Base-by-base conservation (phyloP, 1,140 invertebrate species). In the Cyclargus thomasi region DNA sequence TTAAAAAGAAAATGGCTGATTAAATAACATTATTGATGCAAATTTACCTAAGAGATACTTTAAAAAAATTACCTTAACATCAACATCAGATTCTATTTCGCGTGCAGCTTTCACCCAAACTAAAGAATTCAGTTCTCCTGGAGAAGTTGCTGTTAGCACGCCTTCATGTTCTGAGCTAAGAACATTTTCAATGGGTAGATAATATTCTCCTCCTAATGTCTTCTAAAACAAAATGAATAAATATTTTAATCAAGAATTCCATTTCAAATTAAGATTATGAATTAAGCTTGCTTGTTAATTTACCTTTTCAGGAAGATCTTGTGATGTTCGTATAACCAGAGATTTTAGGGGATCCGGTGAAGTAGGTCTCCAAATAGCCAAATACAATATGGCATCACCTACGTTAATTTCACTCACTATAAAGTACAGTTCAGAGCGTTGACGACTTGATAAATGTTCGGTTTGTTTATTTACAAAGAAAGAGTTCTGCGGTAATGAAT, bases 391-490 rank as follows among this genome's bases (percentile, higher is more conserved):
- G 7, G 55, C 55, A 21, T 59, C 55, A 2, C 20, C 18, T 11
- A 59, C 17, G 7, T 22, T 59, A 10, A 10, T 35, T 2, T 55
- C 57, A 14, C 57, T 47, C 8, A 69, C 55, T 17, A 39, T 21
- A 18, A 55, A 36, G 36, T 69, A 69, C 18, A 69, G 18, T n/a
- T 35, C 17, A 17, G 68, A 65, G 10, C 63, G 63, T 11, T 57
- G 63, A 22, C 20, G 35, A 1, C 39, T 62, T 2, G 68, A 69
- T 18, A 62, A n/a, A 21, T 21, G 7, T 57, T 35, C 18, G 35
- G 39, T 8, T 29, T 69, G 53, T 23, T 69, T 69, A 21, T 65
- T 69, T 16, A 69, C 23, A 29, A 69, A 17, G 29, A 69, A 62
- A 62, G 64, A 53, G 11, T 69, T 53, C 11, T 14, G 63, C n/a